Evolutionary conservation across 1,140 invertebrate species (phyloP), one percentile per base, ranked within the genome.

Genomic region (Heliothis virescens): DNA sequence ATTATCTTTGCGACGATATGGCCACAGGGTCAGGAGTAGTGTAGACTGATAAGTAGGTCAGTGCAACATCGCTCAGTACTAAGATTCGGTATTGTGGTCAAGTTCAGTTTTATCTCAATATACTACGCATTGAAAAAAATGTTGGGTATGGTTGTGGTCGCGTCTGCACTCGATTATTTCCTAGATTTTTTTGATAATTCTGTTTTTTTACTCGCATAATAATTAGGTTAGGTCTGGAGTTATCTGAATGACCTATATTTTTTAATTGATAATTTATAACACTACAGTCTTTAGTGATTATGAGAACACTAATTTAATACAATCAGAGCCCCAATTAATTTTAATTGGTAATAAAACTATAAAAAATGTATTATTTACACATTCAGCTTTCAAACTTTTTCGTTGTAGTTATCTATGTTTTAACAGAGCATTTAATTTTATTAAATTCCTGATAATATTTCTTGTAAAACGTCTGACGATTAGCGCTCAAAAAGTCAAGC

Each of bases 21-120:
- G 59, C 82, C 78, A 83, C 84, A 87, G 87, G 90, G 90, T 92
- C 90, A 92, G 77, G 81, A 88, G 84, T 89, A 72, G 72, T 53
- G 74, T 41, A 29, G 67, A 57, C 34, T 88, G 92, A 92, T 94
- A 94, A 92, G 55, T 94, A 75, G 91, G 92, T 90, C 92, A 91
- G 83, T 93, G 89, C 88, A 92, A 85, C 86, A 53, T 16, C n/a
- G 48, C 81, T 77, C 75, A 48, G 83, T 86, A 90, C 83, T 69
- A 79, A 76, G 74, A 85, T 83, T 86, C 82, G 79, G 80, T 83
- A 83, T 83, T 82, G 52, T 90, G 90, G 92, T 92, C 92, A 94
- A 94, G 92, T 92, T 94, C 92, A 90, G 81, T 83, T 82, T 50
- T 75, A 74, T 76, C 53, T 34, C 71, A 81, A 63, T 82, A 55